Conservation (phyloP, 2,797 vertebrate species). For the Scomberomorus guttatus region DNA sequence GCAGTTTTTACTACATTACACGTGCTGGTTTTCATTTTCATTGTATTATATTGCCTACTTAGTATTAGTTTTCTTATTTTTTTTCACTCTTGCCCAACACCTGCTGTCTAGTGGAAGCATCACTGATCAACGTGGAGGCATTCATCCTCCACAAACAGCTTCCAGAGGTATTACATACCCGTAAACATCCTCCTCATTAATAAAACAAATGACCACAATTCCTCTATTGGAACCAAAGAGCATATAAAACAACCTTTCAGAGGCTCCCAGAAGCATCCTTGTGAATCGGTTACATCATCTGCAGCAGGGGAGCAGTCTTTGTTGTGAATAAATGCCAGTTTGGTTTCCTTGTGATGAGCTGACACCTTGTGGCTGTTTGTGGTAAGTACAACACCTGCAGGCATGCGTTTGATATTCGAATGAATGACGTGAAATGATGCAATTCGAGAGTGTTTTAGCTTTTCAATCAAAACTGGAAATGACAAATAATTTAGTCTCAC, state of each 20-base stretch:
- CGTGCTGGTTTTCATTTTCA: not conserved
- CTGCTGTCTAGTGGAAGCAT: not conserved
- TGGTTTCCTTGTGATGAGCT: constrained; percentile 30
- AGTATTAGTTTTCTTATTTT: not conserved
- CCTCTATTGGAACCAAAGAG: not conserved
- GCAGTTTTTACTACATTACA: not conserved
- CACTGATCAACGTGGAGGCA: not conserved
- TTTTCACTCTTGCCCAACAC: not conserved
- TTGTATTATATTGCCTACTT: not conserved
- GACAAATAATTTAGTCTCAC: not conserved
- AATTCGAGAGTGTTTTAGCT: not conserved
- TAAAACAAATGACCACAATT: not conserved
- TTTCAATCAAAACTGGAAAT: not conserved
- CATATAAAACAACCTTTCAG: not conserved
- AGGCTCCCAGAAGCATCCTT: constrained; percentile 2
- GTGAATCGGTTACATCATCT: constrained; percentile 44
- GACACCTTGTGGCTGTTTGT: constrained; percentile 56
- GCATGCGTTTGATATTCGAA: not conserved
- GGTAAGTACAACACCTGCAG: constrained; percentile 42
- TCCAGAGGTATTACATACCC: not conserved
- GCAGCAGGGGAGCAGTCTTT: not conserved
- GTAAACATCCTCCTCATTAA: not conserved
- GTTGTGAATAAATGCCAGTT: fast-evolving
- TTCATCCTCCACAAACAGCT: not conserved
- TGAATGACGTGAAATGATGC: not conserved